Conservation (phyloP, 2,888 invertebrate species). For the Drosophila imparisetae region DNA sequence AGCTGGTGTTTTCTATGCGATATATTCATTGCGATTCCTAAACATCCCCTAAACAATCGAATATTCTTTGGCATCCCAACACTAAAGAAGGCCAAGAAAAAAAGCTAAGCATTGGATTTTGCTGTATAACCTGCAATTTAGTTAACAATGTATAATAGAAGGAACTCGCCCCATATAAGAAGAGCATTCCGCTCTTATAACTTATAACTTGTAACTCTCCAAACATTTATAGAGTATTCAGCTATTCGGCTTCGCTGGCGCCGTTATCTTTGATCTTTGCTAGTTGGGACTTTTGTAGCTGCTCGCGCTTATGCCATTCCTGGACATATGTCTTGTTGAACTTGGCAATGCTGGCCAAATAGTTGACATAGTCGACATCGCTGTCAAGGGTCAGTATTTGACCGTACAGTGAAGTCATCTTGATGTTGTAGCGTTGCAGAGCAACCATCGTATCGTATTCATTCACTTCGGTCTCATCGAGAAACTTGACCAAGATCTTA, state of each 20-base stretch:
- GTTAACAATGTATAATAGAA: not conserved
- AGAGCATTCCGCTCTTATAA: not conserved
- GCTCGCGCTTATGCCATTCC: slow-evolving; percentile 23
- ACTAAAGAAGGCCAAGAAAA: not conserved
- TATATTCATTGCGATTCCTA: too few relatives aligned
- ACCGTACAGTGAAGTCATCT: slow-evolving; percentile 44
- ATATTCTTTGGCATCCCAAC: too few relatives aligned
- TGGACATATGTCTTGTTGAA: slow-evolving; percentile 34
- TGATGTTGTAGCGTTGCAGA: slow-evolving; percentile 34
- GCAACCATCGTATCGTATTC: slow-evolving; percentile 38
- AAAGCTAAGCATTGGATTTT: not conserved
- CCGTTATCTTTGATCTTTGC: not conserved
- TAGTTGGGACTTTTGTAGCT: not conserved
- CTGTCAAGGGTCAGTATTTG: slow-evolving; percentile 43
- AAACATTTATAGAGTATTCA: not conserved
- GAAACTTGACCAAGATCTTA: slow-evolving; percentile 39
- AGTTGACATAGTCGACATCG: slow-evolving; percentile 50
- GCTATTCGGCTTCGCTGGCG: not conserved
- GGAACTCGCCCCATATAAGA: too few relatives aligned
- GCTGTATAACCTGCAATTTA: not conserved
- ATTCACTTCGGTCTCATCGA: slow-evolving; percentile 45
- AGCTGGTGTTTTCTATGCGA: too few relatives aligned
- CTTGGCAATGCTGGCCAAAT: slow-evolving; percentile 35
- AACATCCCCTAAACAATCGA: too few relatives aligned
- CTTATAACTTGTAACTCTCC: too few relatives aligned